Evolutionary conservation across 2,888 invertebrate species (phyloP).

Genomic region (Tenthredo mesomela): DNA sequence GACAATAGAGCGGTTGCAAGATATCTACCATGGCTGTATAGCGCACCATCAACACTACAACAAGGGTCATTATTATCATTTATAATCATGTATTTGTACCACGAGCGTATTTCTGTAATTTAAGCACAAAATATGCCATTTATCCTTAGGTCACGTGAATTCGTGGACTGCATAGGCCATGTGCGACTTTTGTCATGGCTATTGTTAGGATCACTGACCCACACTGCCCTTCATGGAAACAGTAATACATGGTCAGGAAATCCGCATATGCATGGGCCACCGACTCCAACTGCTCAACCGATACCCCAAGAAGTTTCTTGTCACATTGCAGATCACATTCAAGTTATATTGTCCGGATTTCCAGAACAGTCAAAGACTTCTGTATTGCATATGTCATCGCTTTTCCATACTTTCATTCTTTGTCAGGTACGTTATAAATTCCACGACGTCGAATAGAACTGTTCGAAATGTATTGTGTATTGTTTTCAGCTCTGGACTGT

Average conservation of each 20-base stretch:
- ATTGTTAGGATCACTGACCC: constrained; percentile 95
- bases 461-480: not conserved
- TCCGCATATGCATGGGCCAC: constrained; percentile 69
- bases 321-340: constrained; percentile 98
- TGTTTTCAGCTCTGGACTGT: constrained; percentile 93
- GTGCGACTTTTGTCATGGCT: constrained; percentile 98
- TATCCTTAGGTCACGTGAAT: constrained; percentile 89
- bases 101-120: not conserved
- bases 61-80: constrained; percentile 84
- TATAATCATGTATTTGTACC: not conserved
- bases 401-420: constrained; percentile 98
- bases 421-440: constrained; percentile 86
- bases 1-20: constrained; percentile 90
- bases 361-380: constrained; percentile 96
- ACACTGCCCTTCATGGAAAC: constrained; percentile 85
- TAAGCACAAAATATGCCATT: not conserved
- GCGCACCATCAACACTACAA: constrained; percentile 88
- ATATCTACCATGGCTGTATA: constrained; percentile 95
- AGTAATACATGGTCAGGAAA: constrained; percentile 66
- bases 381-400: constrained; percentile 95
- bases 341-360: constrained; percentile 97
- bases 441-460: not conserved
- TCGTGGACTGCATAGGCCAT: constrained; percentile 96
- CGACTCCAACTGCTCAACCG: constrained; percentile 85
- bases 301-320: constrained; percentile 98